Evolutionary conservation across 2,113 vertebrate genomes (phyloP), one percentile per base, ranked within the genome.

Genomic region (Hucho hucho): DNA sequence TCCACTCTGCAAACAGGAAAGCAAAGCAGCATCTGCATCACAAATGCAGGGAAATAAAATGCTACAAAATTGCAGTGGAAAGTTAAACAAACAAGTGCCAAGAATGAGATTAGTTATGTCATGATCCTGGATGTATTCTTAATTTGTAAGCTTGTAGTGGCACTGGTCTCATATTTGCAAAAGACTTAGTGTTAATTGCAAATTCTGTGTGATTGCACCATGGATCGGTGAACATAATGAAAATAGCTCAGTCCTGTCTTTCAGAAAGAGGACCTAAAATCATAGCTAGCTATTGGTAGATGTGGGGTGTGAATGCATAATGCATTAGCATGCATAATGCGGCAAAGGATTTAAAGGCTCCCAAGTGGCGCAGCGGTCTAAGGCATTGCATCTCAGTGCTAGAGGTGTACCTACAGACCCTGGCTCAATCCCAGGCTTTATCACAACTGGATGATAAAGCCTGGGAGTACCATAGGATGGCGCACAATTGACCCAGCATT

Each of bases 141-240:
- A 25, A 79, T 79, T 77, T 72, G 2, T 69, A 70, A 47, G 56
- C 69, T 53, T 47, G 47, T 20, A 47, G 70, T 47, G 25, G 61
- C 47, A 37, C 53, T 4, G 47, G 75, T 79, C 74, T 71, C 28
- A 64, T 79, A 81, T 81, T 79, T 77, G 77, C 72, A 66, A 58
- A 75, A 77, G 74, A 72, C 74, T 79, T 72, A 46, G 25, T 72
- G 74, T 74, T 84, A 84, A 84, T 84, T 81, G 64, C 79, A 74
- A 80, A 74, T 76, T 76, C 56, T 49, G 29, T 81, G 67, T 76
- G 72, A 75, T 67, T 66, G 69, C 37, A 64, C 29, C 4, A 64
- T 56, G 49, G 72, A 63, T 69, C 37, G 32, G 65, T 74, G 46
- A 63, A 64, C 53, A 72, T 69, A 79, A 74, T 71, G 61, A 49